Base-by-base conservation (phyloP, 2,113 vertebrate species). In the Thryonomys swinderianus region DNA sequence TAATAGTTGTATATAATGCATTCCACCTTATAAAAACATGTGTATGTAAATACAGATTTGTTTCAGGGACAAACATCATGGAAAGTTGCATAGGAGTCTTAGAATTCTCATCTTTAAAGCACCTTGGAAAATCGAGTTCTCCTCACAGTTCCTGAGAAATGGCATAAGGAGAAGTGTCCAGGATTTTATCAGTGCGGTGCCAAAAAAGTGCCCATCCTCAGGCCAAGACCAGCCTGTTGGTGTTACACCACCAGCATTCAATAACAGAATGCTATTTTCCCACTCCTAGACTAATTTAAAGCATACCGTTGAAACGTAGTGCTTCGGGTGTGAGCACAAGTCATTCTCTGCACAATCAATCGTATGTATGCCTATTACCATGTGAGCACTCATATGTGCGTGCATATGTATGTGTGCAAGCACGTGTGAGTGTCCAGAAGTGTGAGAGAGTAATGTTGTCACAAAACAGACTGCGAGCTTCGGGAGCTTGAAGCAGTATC, bases 401-500 rank as follows among this genome's bases (percentile, higher is more conserved):
- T 16, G 4, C 4, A 20, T 57, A 14, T 25, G 12, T 11, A 6
- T n/a, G 34, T 76, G 32, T 66, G 53, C 20, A 9, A 21, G 21
- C 0, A 0, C 1, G 34, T 34, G 17, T 59, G 3, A 27, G 3
- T 71, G 20, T 93, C 25, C 34, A 21, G 0, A 3, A 79, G 42
- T 0, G 25, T 73, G 85, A 55, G 84, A 96, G 95, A 97, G 94
- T 93, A 83, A 86, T 27, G 91, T n/a, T 81, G 85, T 91, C 95
- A 80, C 97, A 88, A 96, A 97, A 97, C 91, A 97, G 92, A 64
- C 95, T 91, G 85, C 93, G 96, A 97, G 94, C 90, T 96, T 96
- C 88, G 90, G 96, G 97, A 98, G 94, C 98, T 98, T 98, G 90
- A 99, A 99, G 98, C 98, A 98, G 98, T 98, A 98, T 98, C 98